phyloP scores from a whole-genome alignment of 2,113 vertebrate genomes.

The Elaphurus davidianus region DNA sequence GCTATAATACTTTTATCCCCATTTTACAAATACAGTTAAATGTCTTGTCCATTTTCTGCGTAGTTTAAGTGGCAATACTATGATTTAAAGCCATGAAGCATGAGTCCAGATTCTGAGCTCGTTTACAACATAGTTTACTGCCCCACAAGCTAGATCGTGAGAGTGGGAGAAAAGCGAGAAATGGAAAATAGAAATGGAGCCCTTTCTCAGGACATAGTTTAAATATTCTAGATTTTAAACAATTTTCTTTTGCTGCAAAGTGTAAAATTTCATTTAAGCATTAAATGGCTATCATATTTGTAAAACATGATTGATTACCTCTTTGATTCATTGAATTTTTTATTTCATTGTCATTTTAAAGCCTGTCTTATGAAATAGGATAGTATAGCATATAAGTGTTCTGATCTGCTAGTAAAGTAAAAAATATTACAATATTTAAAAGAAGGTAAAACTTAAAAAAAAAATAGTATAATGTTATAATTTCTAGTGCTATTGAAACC shows the following conservation, averaged over 20 bases:
- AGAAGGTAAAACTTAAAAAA: neutral
- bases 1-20: neutral
- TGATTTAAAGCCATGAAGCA: neutral
- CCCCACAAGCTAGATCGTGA: neutral
- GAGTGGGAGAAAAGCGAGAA: neutral
- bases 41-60: neutral
- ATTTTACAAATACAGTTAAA: neutral
- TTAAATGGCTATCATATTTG: neutral
- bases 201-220: neutral
- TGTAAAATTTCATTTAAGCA: neutral
- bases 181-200: neutral
- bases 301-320: neutral
- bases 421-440: slow-evolving; percentile 22
- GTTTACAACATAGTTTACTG: neutral
- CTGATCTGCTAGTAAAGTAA: neutral
- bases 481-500: neutral
- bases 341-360: slow-evolving; percentile 37
- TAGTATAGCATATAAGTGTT: neutral
- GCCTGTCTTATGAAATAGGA: slow-evolving; percentile 7
- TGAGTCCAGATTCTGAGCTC: neutral
- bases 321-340: slow-evolving; percentile 38
- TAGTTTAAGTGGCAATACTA: neutral
- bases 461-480: slow-evolving; percentile 6
- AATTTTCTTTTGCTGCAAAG: neutral
- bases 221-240: neutral